Evolutionary conservation across 2,797 vertebrate species (phyloP), one percentile per base, ranked within the genome.

Genomic region (Lophotriccus pileatus): DNA sequence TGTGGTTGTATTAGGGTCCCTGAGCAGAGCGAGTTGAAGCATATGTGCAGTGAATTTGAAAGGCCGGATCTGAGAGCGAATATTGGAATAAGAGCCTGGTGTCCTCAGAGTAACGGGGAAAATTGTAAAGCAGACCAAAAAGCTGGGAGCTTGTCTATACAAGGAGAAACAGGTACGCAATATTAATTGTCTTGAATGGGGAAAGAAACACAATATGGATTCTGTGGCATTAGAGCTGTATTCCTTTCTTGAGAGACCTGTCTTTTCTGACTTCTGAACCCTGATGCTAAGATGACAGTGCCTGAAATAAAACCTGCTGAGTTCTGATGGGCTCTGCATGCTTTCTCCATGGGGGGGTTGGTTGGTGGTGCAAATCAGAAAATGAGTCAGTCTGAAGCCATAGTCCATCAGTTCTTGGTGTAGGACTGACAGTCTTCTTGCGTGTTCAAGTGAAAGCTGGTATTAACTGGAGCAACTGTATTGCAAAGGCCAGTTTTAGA

Each of bases 1-100:
- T 81, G 62, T 91, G 88, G 47, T 84, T 92, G 53, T 89, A 5
- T 39, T 82, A 99, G 99, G 84, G 97, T 98, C 95, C 97, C 98
- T 15, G 99, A 99, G 67, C 98, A 98, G 96, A 98, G 95, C 28
- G 97, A 98, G 69, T 93, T 98, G 81, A 98, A 98, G 46, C 98
- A 98, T 56, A 97, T 96, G 58, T 98, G 98, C 93, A 97, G 96
- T 78, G 98, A 99, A 79, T 97, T 98, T 15, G 98, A 98, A 53
- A 98, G 98, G 96, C 97, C 98, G 7, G 97, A 98, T 79, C 97
- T 97, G 53, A 98, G 98, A 86, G 70, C 86, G 1, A 98, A 95
- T 75, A 86, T 96, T 53, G 97, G 97, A 75, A 80, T 96, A 22
- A 97, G 97, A 97, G 98, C 96, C 94, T 99, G 98, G 98, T 98